phyloP scores from a whole-genome alignment of 2,888 invertebrate species.

The Proisotoma minuta region DNA sequence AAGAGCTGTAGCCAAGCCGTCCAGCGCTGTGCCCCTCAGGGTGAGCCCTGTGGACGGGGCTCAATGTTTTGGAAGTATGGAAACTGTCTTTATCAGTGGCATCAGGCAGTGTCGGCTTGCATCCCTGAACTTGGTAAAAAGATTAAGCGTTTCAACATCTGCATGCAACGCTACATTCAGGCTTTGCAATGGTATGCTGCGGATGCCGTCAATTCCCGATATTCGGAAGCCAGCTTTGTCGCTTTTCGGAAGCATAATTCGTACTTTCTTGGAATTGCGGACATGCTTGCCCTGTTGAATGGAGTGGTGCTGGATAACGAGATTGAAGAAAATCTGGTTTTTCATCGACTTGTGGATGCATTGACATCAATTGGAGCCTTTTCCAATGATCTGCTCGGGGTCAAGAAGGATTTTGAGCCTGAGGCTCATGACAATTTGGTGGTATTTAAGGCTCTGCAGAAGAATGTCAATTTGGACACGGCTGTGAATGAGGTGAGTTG shows the following conservation, averaged over 20 bases:
- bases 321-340: not conserved
- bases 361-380: not conserved
- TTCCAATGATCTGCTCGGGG: not conserved
- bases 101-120: not conserved
- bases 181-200: not conserved
- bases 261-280: not conserved
- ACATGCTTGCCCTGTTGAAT: not conserved
- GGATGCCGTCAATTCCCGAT: not conserved
- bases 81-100: not conserved
- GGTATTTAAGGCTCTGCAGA: not conserved
- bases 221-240: not conserved
- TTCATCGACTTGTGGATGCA: not conserved
- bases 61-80: not conserved
- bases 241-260: not conserved
- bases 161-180: not conserved
- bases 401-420: not conserved
- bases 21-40: not conserved
- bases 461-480: not conserved
- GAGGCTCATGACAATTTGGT: not conserved
- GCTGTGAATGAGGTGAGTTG: not conserved
- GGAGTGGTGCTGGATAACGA: not conserved
- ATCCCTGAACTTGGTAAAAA: not conserved
- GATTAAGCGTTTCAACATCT: not conserved
- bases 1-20: too few relatives aligned
- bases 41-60: not conserved